Evolutionary conservation across 1,140 invertebrate species (phyloP).

Genomic region (Venturia canescens): DNA sequence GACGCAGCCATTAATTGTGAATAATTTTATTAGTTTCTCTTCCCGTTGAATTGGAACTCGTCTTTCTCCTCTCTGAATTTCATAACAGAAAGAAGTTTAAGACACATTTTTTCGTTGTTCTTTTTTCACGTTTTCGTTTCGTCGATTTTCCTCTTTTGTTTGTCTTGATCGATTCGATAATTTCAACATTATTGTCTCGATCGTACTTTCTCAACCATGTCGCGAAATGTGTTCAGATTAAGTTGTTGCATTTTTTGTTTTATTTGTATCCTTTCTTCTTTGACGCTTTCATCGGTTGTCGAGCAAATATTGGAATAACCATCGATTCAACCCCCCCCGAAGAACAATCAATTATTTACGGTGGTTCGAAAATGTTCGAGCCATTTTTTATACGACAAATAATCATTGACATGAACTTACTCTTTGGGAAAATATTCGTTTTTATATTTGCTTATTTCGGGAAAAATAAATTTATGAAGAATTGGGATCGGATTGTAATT

Average conservation of each 20-base stretch:
- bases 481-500: too few relatives aligned
- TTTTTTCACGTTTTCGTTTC: not conserved
- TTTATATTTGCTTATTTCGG: too few relatives aligned
- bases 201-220: not conserved
- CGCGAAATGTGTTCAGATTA: not conserved
- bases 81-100: not conserved
- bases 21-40: not conserved
- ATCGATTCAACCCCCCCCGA: too few relatives aligned
- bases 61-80: conserved; percentile 4
- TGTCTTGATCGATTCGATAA: not conserved
- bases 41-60: not conserved
- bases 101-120: not conserved
- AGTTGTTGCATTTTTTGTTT: conserved; percentile 6
- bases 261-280: not conserved
- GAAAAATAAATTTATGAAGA: too few relatives aligned
- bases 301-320: too few relatives aligned
- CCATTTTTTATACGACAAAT: not conserved
- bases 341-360: too few relatives aligned
- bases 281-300: not conserved
- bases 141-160: not conserved
- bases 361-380: too few relatives aligned
- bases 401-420: not conserved
- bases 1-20: not conserved
- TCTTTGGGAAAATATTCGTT: not conserved
- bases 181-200: not conserved